These are phyloP conservation scores for Halocynthia roretzi DNA, from an alignment of 23 tunicate genomes.

Conservation along the genomic window DNA sequence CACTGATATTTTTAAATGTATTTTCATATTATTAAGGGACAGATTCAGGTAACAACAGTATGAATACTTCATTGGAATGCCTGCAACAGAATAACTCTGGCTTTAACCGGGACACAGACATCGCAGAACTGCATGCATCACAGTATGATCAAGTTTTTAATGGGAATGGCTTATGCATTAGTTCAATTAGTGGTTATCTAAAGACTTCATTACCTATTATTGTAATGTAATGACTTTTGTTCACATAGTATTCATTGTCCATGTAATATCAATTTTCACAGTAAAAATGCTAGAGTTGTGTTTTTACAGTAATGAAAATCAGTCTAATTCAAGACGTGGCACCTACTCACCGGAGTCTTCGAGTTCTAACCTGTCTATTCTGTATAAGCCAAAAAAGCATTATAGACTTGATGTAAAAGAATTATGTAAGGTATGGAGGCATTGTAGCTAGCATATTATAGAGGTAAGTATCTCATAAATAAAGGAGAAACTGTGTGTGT, in stretches of 20 bases:
- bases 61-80: constrained; percentile 32
- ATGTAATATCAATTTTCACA: neutral
- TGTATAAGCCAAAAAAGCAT: constrained; percentile 60
- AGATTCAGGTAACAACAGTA: constrained; percentile 39
- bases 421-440: constrained; percentile 42
- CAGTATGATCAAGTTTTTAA: constrained; percentile 7
- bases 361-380: constrained; percentile 15
- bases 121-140: constrained; percentile 23
- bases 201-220: neutral
- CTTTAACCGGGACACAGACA: neutral
- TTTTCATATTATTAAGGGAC: neutral
- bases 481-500: no score
- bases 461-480: no score
- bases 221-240: neutral
- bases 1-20: no score
- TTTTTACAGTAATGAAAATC: constrained; percentile 14
- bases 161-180: neutral
- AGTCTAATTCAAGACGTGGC: constrained; percentile 5
- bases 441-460: no score
- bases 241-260: neutral
- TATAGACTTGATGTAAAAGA: constrained; percentile 87
- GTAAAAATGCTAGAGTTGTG: neutral
- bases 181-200: neutral
- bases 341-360: no score
- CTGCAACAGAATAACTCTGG: constrained; percentile 2